Evolutionary conservation across 1,140 invertebrate species (phyloP), one percentile per base, ranked within the genome.

Genomic region (Melipona quadrifasciata): DNA sequence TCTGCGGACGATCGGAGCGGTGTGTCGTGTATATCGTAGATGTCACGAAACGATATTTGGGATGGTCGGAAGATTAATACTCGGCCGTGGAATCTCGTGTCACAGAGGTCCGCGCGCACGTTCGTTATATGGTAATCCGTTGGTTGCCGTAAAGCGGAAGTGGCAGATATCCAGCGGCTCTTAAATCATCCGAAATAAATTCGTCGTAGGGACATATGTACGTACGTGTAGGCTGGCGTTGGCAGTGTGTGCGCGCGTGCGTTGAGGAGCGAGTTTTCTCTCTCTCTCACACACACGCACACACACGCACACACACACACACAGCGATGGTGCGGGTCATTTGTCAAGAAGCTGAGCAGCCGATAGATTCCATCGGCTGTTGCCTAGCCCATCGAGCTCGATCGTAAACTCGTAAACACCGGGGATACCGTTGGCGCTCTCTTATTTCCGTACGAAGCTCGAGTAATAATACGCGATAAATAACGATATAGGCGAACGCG

Each of bases 401-500:
- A 88, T 88, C 87, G 87, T 89, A 89, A 89, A 89, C 83, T 82
- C 87, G n/a, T n/a, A 31, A 31, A 31, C 31, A 47, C n/a, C 2
- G 64, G 1, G 87, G 64, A 68, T 88, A 89, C 87, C 87, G 86
- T 89, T 89, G 88, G 65, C 61, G 77, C 65, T 91, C 87, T 90
- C 82, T 90, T 85, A 80, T 81, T 83, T 78, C 74, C 79, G 79
- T 72, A 79, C 80, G 82, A 72, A 55, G 55, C 53, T 17, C 61
- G 34, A 64, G 85, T 24, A 31, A 31, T 31, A 31, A 39, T 78
- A 82, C 67, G 61, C 64, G 81, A 89, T 86, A 84, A 89, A 88
- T 88, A 79, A 86, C 81, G 86, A 89, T 14, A 61, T 61, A 47
- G 8, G 39, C 39, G 39, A 8, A 47, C 39, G 57, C 14, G 72